Conservation (phyloP, 1,140 invertebrate genomes). For the Drosophila santomea region DNA sequence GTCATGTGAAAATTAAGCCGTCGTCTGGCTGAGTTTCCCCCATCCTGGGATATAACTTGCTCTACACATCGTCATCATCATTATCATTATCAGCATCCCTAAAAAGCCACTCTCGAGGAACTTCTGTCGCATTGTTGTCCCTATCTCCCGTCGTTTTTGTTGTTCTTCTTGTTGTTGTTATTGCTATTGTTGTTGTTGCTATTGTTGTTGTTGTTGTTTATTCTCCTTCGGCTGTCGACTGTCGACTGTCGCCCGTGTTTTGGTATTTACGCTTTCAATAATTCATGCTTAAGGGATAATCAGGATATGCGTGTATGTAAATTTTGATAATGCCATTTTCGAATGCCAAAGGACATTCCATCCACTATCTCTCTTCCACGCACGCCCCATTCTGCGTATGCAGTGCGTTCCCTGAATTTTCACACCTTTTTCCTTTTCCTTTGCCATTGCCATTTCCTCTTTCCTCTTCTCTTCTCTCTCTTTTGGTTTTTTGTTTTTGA, state of each 20-base stretch:
- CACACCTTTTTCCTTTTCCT: slow-evolving; percentile 40
- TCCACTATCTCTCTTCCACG: neutral
- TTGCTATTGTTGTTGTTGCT: neutral
- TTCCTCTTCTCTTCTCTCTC: too few relatives aligned
- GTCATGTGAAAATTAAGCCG: slow-evolving; percentile 77
- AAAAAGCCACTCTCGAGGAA: slow-evolving; percentile 56
- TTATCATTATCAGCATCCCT: slow-evolving; percentile 53
- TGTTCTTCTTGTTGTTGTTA: slow-evolving; percentile 14
- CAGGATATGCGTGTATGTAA: slow-evolving; percentile 80
- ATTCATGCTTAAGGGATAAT: slow-evolving; percentile 83
- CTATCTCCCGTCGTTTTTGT: neutral
- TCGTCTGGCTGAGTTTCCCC: slow-evolving; percentile 41
- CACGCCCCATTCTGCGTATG: slow-evolving; percentile 12
- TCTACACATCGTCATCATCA: slow-evolving; percentile 4
- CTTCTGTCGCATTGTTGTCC: slow-evolving; percentile 48
- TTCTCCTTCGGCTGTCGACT: slow-evolving; percentile 19
- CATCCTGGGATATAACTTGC: slow-evolving; percentile 10
- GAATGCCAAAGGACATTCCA: slow-evolving; percentile 55
- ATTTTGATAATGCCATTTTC: slow-evolving; percentile 81
- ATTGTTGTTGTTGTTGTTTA: neutral
- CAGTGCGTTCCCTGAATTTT: slow-evolving; percentile 40
- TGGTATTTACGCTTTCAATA: slow-evolving; percentile 82
- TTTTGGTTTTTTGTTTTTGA: slow-evolving; percentile 13
- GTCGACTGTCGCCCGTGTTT: slow-evolving; percentile 58
- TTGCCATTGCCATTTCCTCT: too few relatives aligned